Conservation (phyloP, 2,888 invertebrate genomes). For the Dendrolimus pini region DNA sequence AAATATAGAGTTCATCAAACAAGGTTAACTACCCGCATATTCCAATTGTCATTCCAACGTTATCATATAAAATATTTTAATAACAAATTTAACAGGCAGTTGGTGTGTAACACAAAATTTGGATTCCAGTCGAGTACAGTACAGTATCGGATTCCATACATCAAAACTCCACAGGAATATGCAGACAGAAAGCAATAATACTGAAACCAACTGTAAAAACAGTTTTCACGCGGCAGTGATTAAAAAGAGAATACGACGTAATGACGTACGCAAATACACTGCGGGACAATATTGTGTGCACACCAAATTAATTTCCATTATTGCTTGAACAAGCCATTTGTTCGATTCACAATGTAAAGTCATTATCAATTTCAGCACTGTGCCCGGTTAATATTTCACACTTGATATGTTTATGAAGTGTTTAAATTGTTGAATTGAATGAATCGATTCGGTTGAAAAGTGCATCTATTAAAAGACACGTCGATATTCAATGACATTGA, state of each 20-base stretch:
- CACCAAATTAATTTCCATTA: slow-evolving; percentile 6
- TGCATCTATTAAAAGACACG: too few species aligned
- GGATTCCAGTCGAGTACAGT: background rate
- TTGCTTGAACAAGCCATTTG: slow-evolving; percentile 5
- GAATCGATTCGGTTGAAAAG: too few species aligned
- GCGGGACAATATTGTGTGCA: slow-evolving; percentile 18
- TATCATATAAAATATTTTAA: background rate
- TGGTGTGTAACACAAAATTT: background rate
- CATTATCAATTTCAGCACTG: background rate
- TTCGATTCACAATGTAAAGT: background rate
- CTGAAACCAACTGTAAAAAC: slow-evolving; percentile 41
- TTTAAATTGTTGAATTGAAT: background rate
- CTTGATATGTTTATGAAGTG: background rate
- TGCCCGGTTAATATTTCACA: background rate
- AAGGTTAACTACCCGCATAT: background rate
- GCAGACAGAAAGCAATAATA: slow-evolving; percentile 21
- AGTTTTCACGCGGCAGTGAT: slow-evolving; percentile 19
- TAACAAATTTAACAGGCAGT: background rate
- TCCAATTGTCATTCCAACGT: background rate
- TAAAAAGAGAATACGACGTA: slow-evolving; percentile 20
- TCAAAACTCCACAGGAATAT: background rate
- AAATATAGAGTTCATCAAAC: background rate
- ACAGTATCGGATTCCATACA: background rate
- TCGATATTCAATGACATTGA: too few species aligned
- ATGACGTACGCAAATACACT: slow-evolving; percentile 26